Evolutionary conservation across 2,113 vertebrate genomes (phyloP).

Genomic region (Micromys minutus): DNA sequence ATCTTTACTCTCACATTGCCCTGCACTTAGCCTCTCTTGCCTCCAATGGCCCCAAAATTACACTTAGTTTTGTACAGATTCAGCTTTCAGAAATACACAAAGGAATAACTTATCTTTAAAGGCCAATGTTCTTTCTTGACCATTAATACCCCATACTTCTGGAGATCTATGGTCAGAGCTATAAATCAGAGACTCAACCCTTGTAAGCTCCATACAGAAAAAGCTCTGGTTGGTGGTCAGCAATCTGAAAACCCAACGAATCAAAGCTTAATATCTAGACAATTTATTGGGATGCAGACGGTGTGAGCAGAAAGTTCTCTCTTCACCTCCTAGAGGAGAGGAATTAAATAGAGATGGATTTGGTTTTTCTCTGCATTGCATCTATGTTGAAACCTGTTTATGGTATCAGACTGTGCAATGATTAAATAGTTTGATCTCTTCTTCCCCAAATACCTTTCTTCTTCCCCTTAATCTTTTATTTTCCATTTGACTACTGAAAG

Average conservation of each 20-base stretch:
- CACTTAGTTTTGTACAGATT: not conserved
- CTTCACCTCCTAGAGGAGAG: not conserved
- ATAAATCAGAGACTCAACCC: not conserved
- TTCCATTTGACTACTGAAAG: not conserved
- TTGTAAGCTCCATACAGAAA: not conserved
- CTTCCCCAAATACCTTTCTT: not conserved
- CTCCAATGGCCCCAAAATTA: not conserved
- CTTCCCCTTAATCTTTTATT: not conserved
- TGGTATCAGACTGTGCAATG: not conserved
- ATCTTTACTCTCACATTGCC: not conserved
- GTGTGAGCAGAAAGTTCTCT: not conserved
- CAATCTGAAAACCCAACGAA: not conserved
- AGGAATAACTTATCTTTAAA: not conserved
- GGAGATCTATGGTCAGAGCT: not conserved
- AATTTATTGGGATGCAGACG: not conserved
- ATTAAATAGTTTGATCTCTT: not conserved
- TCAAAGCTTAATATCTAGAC: not conserved
- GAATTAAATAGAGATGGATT: not conserved
- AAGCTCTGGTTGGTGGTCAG: not conserved
- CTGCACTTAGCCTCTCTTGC: not conserved
- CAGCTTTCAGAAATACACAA: not conserved
- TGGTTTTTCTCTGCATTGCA: not conserved
- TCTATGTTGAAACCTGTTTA: not conserved
- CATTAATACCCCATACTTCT: not conserved
- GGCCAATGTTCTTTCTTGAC: not conserved